Percentiles rank a stretch among this genome's conserved stretches.
Conservation (phyloP, 2,888 invertebrate species). For the Trichogramma dendrolimi region DNA sequence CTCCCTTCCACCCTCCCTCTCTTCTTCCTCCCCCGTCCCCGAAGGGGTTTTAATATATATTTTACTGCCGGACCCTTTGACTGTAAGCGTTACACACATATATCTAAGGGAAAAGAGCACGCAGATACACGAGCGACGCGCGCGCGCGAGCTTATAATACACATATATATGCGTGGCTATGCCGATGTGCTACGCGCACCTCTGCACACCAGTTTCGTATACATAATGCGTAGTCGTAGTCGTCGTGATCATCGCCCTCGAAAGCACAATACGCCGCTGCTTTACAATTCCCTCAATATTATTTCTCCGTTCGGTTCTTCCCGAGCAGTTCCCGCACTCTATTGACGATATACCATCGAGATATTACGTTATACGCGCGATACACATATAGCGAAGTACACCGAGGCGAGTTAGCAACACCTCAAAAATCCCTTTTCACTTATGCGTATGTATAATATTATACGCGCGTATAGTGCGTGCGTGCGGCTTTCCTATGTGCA, state of each 20-base stretch:
- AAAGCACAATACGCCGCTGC: conserved; percentile 17
- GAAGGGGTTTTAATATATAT: conserved; percentile 43
- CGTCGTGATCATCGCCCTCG: neutral
- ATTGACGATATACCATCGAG: no score
- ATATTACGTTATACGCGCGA: no score
- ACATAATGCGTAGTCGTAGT: no score
- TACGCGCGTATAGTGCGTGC: no score
- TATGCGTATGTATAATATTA: no score
- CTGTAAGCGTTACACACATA: conserved; percentile 12
- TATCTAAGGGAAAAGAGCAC: conserved; percentile 2
- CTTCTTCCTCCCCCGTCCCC: no score
- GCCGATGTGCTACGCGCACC: conserved; percentile 26
- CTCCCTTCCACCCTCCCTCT: no score
- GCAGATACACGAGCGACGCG: conserved; percentile 32
- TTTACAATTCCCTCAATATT: neutral
- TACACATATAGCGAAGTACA: no score
- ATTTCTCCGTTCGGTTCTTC: neutral
- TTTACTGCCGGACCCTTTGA: conserved; percentile 42
- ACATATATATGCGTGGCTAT: conserved; percentile 30
- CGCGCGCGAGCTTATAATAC: conserved; percentile 26
- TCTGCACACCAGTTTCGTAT: conserved; percentile 7
- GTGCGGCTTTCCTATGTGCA: no score
- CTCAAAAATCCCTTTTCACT: no score
- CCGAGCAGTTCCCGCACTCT: neutral
- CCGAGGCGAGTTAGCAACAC: no score